A percentile compares a stretch with the other conserved stretches of the same genome.
phyloP scores from a whole-genome alignment of 2,888 invertebrate species.

The Aphodius sticticus region DNA sequence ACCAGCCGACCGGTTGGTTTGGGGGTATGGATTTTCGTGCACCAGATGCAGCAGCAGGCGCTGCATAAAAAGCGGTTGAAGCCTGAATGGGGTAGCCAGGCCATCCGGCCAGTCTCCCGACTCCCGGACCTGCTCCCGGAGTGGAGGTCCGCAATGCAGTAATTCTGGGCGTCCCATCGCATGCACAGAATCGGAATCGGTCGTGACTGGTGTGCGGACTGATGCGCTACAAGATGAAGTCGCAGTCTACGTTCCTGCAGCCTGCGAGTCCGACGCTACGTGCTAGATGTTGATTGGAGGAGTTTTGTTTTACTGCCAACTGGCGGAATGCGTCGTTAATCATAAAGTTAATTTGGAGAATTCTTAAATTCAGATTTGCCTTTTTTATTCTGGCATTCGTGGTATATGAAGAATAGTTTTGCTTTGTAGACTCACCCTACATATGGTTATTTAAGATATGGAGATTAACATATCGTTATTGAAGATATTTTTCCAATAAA shows the following conservation, averaged over 20 bases:
- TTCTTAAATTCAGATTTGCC: background rate
- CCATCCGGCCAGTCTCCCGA: slow-evolving; percentile 25
- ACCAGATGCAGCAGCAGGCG: background rate
- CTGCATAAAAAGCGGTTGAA: slow-evolving; percentile 28
- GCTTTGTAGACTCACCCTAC: no score
- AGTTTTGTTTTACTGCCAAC: background rate
- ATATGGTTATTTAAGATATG: no score
- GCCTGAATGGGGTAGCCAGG: no score
- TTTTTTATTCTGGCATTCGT: background rate
- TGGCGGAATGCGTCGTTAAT: background rate
- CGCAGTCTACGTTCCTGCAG: background rate
- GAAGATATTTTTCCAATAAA: no score
- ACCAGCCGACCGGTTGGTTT: background rate
- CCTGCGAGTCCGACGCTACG: background rate
- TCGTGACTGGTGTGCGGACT: background rate
- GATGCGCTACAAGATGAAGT: background rate
- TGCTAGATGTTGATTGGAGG: background rate
- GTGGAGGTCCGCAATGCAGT: slow-evolving; percentile 46
- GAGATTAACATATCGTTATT: no score
- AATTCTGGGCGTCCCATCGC: slow-evolving; percentile 45
- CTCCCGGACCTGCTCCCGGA: slow-evolving; percentile 42
- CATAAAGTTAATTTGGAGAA: background rate
- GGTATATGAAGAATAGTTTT: no score
- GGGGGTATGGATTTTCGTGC: background rate
- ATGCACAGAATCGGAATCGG: background rate